phyloP scores from a whole-genome alignment of 2,113 vertebrate genomes.

The Telmatochromis brichardi region DNA sequence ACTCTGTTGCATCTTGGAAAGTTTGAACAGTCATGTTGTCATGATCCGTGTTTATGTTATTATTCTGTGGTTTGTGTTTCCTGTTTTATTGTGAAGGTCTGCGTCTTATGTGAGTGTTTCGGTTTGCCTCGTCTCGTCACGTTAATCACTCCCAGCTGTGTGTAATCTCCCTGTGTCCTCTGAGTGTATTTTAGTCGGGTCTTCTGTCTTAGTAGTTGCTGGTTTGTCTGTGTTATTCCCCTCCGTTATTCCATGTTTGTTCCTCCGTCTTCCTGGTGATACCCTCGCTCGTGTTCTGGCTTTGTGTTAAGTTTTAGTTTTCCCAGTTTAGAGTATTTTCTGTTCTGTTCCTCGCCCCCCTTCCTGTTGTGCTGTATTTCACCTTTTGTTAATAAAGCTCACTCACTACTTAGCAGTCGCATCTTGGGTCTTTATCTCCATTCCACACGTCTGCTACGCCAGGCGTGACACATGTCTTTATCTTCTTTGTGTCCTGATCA shows the following conservation, averaged over 20 bases:
- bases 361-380: not conserved
- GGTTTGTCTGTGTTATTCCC: fast-evolving
- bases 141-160: not conserved
- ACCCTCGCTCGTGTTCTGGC: not conserved
- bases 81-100: not conserved
- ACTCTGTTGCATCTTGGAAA: not conserved
- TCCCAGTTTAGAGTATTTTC: not conserved
- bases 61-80: not conserved
- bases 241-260: not conserved
- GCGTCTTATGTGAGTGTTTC: not conserved
- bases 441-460: fast-evolving
- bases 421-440: not conserved
- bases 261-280: fast-evolving
- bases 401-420: not conserved
- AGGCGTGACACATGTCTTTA: not conserved
- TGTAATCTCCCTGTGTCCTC: fast-evolving
- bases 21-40: not conserved
- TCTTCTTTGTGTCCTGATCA: not conserved
- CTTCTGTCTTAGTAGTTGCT: not conserved
- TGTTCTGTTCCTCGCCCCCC: not conserved
- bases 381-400: not conserved
- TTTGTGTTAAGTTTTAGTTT: not conserved
- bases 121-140: fast-evolving
- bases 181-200: not conserved
- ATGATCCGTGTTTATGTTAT: not conserved